phyloP scores from a whole-genome alignment of 2,113 vertebrate species.

The Lampris megalopsis region DNA sequence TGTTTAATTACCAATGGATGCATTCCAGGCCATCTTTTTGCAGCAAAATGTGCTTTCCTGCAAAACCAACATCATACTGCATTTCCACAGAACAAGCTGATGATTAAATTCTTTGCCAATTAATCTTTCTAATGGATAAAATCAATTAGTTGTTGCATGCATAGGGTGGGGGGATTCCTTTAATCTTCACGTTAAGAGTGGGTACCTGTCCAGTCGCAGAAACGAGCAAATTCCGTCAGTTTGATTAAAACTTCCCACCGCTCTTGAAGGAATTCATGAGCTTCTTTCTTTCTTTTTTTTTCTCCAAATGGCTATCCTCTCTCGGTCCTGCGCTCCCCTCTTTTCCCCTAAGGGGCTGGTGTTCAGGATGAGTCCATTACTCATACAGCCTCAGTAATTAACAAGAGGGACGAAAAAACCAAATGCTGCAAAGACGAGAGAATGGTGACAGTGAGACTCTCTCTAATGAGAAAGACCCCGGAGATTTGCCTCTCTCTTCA shows the following conservation, averaged over 20 bases:
- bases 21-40: too few relatives aligned
- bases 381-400: conserved; percentile 65
- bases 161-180: not conserved
- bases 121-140: too few relatives aligned
- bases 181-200: conserved; percentile 1
- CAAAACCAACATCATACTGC: too few relatives aligned
- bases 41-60: too few relatives aligned
- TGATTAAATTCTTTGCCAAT: too few relatives aligned
- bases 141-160: too few relatives aligned
- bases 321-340: conserved; percentile 7
- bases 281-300: not conserved
- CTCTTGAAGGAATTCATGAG: not conserved
- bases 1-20: too few relatives aligned
- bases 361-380: conserved; percentile 60
- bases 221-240: not conserved
- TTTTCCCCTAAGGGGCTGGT: conserved; percentile 18
- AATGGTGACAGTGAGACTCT: conserved; percentile 56
- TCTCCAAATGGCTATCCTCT: not conserved
- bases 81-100: too few relatives aligned
- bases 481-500: conserved; percentile 36
- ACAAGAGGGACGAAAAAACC: conserved; percentile 51
- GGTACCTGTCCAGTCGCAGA: not conserved
- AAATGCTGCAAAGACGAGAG: conserved; percentile 49
- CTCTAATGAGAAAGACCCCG: conserved; percentile 61
- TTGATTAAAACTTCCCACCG: not conserved